Conservation (phyloP, 2,797 vertebrate species). For the Echeneis naucrates region DNA sequence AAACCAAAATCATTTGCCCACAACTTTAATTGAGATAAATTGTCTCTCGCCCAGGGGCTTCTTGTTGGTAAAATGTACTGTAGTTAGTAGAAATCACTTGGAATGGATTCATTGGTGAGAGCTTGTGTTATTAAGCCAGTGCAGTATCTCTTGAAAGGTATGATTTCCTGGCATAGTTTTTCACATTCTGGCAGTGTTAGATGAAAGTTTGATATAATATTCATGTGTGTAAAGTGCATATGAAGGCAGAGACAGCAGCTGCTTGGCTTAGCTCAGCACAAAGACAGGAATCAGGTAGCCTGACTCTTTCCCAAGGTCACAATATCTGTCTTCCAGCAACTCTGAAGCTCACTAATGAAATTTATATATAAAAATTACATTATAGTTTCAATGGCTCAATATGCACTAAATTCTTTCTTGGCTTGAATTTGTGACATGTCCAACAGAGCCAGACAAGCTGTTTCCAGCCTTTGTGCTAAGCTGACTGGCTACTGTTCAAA, state of each 20-base stretch:
- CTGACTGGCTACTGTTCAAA: background rate
- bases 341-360: background rate
- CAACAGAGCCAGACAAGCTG: background rate
- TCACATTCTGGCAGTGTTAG: background rate
- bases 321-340: background rate
- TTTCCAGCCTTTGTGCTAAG: background rate
- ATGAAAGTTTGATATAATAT: background rate
- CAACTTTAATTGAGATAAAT: background rate
- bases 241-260: background rate
- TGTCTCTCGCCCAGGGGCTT: background rate
- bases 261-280: background rate
- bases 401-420: background rate
- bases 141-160: background rate
- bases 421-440: background rate
- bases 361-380: background rate
- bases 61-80: background rate
- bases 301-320: background rate
- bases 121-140: conserved; percentile 18
- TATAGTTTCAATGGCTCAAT: background rate
- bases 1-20: too few relatives aligned
- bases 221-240: background rate
- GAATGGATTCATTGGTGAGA: background rate
- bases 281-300: background rate
- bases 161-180: background rate
- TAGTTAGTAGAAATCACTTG: conserved; percentile 18